Evolutionary conservation across 2,113 vertebrate genomes (phyloP).

Genomic region (Tenebrosternarchus preto): DNA sequence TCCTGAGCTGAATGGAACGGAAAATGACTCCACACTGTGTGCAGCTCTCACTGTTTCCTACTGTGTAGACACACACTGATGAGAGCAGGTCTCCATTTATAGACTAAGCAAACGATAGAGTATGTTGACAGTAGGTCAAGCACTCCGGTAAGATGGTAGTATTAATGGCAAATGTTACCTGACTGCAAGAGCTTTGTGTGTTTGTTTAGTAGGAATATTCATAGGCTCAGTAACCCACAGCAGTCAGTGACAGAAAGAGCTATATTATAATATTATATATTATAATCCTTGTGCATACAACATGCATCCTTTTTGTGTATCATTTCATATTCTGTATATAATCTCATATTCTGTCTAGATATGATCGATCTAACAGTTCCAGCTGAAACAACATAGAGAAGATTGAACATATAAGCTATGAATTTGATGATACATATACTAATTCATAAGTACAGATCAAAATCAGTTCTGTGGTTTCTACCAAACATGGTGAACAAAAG

Average conservation of each 20-base stretch:
- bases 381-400: conserved; percentile 8
- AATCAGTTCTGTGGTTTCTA: background rate
- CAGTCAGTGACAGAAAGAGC: background rate
- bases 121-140: conserved; percentile 12
- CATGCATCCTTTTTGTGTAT: background rate
- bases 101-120: conserved; percentile 41
- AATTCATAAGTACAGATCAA: background rate
- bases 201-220: no score
- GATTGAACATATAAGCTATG: background rate
- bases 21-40: conserved; percentile 13
- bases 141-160: background rate
- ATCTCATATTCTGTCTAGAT: background rate
- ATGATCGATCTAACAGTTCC: background rate
- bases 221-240: no score
- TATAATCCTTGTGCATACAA: background rate
- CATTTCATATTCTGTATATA: conserved; percentile 7
- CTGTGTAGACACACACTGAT: conserved; percentile 14
- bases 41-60: conserved; percentile 18
- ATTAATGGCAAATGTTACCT: background rate
- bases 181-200: background rate
- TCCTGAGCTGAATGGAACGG: conserved; percentile 23
- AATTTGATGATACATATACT: background rate
- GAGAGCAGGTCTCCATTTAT: conserved; percentile 24
- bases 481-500: background rate
- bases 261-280: background rate